Evolutionary conservation across 2,888 invertebrate species (phyloP).

Genomic region (Eudasyphora cyanicolor): DNA sequence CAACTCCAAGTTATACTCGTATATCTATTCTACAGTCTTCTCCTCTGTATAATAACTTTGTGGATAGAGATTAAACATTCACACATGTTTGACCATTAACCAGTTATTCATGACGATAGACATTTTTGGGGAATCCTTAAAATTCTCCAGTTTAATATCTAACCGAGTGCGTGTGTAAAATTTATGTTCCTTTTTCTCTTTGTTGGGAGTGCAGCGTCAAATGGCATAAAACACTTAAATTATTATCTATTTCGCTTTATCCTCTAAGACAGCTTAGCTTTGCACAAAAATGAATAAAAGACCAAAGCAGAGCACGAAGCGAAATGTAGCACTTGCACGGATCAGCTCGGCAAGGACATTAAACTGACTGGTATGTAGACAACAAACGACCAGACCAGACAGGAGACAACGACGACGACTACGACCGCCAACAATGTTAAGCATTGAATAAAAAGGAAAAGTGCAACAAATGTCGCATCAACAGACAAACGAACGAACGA

Average conservation of each 20-base stretch:
- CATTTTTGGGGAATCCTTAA: background rate
- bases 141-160: constrained; percentile 12
- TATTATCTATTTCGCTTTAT: too few relatives aligned
- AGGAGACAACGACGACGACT: background rate
- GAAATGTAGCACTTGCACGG: too few relatives aligned
- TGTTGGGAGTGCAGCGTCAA: background rate
- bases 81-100: constrained; percentile 3
- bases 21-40: too few relatives aligned
- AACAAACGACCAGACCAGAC: constrained; percentile 5
- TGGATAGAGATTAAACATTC: background rate
- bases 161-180: background rate
- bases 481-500: constrained; percentile 1
- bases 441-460: constrained; percentile 7
- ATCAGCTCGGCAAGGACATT: constrained; percentile 23
- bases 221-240: constrained; percentile 22
- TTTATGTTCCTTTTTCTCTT: background rate
- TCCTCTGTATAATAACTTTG: background rate
- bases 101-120: background rate
- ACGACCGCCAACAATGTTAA: background rate
- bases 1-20: background rate
- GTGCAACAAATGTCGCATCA: constrained; percentile 3
- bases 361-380: constrained; percentile 28
- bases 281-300: background rate
- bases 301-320: background rate
- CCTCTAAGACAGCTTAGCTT: background rate